phyloP scores from a whole-genome alignment of 1,140 invertebrate species.

The Neodiprion pinetum region DNA sequence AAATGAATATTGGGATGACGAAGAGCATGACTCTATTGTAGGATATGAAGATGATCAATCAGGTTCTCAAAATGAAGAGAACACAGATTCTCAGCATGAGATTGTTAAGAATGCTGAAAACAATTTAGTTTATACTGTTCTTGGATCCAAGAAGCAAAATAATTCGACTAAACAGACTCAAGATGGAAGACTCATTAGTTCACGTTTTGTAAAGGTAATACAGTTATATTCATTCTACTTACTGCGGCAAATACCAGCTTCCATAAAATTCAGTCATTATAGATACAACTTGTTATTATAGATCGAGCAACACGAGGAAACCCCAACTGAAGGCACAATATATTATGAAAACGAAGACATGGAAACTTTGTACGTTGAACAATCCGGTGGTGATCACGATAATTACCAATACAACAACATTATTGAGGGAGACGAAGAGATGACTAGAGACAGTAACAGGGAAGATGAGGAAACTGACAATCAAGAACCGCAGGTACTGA shows the following conservation, averaged over 20 bases:
- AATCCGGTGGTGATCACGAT: slow-evolving; percentile 45
- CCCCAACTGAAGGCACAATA: slow-evolving; percentile 52
- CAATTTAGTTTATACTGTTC: slow-evolving; percentile 56
- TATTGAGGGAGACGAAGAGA: not conserved
- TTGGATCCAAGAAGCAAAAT: slow-evolving; percentile 53
- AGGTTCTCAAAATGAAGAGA: not conserved
- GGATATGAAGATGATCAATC: not conserved
- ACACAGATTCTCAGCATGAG: slow-evolving; percentile 39
- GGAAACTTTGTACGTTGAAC: slow-evolving; percentile 51
- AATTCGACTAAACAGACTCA: slow-evolving; percentile 31
- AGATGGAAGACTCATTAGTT: slow-evolving; percentile 30
- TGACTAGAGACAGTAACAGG: not conserved
- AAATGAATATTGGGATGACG: slow-evolving; percentile 24
- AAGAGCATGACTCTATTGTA: not conserved
- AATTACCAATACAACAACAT: slow-evolving; percentile 46
- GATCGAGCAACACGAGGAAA: slow-evolving; percentile 52
- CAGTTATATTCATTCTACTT: slow-evolving; percentile 20
- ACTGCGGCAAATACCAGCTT: not conserved
- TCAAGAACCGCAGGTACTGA: slow-evolving; percentile 46
- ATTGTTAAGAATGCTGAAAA: slow-evolving; percentile 56
- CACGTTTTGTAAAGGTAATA: slow-evolving; percentile 46
- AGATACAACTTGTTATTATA: slow-evolving; percentile 16
- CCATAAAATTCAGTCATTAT: slow-evolving; percentile 5
- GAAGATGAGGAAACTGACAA: slow-evolving; percentile 40
- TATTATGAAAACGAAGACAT: slow-evolving; percentile 58